These are phyloP conservation scores for Heteromyza rotundicornis DNA, from an alignment of 2,888 invertebrate genomes.

Conservation along the genomic window DNA sequence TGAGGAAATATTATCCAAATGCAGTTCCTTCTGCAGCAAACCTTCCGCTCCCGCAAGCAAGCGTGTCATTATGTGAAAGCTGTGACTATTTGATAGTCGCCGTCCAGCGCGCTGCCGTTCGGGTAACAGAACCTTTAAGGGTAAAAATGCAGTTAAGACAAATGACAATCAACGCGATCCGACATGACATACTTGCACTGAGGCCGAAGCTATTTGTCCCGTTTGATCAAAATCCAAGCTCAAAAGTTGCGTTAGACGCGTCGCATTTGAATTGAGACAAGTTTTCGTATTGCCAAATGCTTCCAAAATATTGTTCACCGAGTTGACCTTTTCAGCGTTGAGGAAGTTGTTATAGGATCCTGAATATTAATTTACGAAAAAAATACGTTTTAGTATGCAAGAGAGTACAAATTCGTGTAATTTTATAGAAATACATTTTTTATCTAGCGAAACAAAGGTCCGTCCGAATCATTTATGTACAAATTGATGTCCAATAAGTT, in stretches of 20 bases:
- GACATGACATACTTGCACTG: slow-evolving; percentile 72
- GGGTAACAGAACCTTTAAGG: slow-evolving; percentile 76
- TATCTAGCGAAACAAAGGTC: no score
- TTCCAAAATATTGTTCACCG: slow-evolving; percentile 84
- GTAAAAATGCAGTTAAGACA: slow-evolving; percentile 13
- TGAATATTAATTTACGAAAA: slow-evolving; percentile 27
- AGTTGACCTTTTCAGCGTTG: slow-evolving; percentile 82
- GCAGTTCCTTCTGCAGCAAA: slow-evolving; percentile 79
- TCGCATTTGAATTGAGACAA: slow-evolving; percentile 84
- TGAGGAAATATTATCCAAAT: slow-evolving; percentile 74
- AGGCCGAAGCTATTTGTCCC: slow-evolving; percentile 87
- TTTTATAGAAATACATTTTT: no score
- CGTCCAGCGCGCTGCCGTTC: slow-evolving; percentile 78
- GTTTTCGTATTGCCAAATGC: slow-evolving; percentile 90
- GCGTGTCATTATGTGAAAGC: slow-evolving; percentile 64
- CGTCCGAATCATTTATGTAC: no score
- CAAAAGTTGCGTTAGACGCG: slow-evolving; percentile 89
- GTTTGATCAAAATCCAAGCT: slow-evolving; percentile 94
- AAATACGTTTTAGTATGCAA: no score
- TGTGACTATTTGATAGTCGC: slow-evolving; percentile 68
- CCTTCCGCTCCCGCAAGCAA: slow-evolving; percentile 79
- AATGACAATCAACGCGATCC: not conserved
- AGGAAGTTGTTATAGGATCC: slow-evolving; percentile 75
- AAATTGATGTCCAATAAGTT: no score
- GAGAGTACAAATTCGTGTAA: no score